Conservation (phyloP, 1,140 invertebrate species). For the Thrips palmi region DNA sequence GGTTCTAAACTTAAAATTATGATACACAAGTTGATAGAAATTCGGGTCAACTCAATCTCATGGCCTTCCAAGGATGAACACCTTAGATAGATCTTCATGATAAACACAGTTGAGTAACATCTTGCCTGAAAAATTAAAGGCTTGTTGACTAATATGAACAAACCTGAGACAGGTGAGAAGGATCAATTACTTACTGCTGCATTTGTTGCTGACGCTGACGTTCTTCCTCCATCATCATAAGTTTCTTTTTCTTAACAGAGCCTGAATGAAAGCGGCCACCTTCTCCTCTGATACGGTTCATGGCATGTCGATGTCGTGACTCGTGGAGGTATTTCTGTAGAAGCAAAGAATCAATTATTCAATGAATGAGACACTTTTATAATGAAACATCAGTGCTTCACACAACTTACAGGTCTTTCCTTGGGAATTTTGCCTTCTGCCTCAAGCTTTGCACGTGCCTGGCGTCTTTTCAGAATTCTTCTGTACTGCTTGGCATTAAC, state of each 20-base stretch:
- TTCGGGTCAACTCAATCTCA: no score
- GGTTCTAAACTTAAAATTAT: no score
- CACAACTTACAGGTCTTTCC: slow-evolving; percentile 66
- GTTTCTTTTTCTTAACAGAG: slow-evolving; percentile 40
- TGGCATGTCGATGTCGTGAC: slow-evolving; percentile 90
- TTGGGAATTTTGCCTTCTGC: slow-evolving; percentile 91
- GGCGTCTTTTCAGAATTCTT: slow-evolving; percentile 73
- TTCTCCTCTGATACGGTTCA: slow-evolving; percentile 92
- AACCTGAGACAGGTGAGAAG: no score
- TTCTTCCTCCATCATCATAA: no score
- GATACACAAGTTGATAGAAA: no score
- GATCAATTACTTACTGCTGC: slow-evolving; percentile 7
- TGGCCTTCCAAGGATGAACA: no score
- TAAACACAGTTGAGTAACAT: no score
- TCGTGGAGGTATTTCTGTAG: slow-evolving; percentile 97
- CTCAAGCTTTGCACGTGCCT: slow-evolving; percentile 79
- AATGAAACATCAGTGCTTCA: not conserved
- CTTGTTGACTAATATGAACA: no score
- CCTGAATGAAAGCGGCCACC: slow-evolving; percentile 88
- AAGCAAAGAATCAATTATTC: slow-evolving; percentile 16
- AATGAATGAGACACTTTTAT: slow-evolving; percentile 5
- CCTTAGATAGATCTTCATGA: no score
- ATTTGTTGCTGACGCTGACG: slow-evolving; percentile 6
- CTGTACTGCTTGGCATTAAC: slow-evolving; percentile 99
- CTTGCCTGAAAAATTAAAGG: no score